A percentile compares a stretch with the other conserved stretches of the same genome.
These are phyloP conservation scores for Rhizoglyphus robini DNA, from an alignment of 1,140 invertebrate genomes.

Conservation along the genomic window DNA sequence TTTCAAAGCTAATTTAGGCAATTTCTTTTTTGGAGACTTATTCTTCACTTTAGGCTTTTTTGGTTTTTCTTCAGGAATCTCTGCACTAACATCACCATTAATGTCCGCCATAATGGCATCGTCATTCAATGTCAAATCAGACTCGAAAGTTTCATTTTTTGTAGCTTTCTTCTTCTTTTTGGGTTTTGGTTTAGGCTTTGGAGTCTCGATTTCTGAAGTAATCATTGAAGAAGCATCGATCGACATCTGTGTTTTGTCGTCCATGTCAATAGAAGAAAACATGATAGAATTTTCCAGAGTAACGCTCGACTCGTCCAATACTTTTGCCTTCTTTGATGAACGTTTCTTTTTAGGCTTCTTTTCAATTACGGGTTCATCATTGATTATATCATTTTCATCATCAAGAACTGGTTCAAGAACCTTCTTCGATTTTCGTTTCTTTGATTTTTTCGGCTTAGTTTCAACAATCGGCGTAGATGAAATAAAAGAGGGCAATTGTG, in stretches of 20 bases:
- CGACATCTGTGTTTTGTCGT: constrained; percentile 9
- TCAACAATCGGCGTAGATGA: constrained; percentile 13
- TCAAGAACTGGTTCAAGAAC: constrained; percentile 14
- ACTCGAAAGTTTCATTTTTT: not conserved
- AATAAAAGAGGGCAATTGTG: constrained; percentile 6
- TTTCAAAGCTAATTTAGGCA: constrained; percentile 28
- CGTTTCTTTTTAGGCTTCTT: not conserved
- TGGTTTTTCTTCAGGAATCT: constrained; percentile 10
- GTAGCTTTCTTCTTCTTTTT: not conserved
- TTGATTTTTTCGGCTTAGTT: constrained; percentile 22
- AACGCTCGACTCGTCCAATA: not conserved
- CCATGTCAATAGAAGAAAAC: not conserved
- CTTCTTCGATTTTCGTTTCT: constrained; percentile 20
- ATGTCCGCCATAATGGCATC: not conserved
- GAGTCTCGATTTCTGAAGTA: not conserved
- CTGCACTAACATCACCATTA: constrained; percentile 17
- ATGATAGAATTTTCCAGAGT: not conserved
- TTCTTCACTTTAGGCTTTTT: constrained; percentile 25
- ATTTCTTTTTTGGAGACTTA: constrained; percentile 25
- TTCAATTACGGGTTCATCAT: constrained; percentile 1
- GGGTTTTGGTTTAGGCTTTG: constrained; percentile 11
- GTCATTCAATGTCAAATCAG: not conserved
- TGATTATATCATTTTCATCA: constrained; percentile 14
- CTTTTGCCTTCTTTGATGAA: not conserved
- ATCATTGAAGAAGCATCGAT: not conserved